Evolutionary conservation across 2,888 invertebrate genomes (phyloP), one percentile per base, ranked within the genome.

Genomic region (Exocentrus adspersus): DNA sequence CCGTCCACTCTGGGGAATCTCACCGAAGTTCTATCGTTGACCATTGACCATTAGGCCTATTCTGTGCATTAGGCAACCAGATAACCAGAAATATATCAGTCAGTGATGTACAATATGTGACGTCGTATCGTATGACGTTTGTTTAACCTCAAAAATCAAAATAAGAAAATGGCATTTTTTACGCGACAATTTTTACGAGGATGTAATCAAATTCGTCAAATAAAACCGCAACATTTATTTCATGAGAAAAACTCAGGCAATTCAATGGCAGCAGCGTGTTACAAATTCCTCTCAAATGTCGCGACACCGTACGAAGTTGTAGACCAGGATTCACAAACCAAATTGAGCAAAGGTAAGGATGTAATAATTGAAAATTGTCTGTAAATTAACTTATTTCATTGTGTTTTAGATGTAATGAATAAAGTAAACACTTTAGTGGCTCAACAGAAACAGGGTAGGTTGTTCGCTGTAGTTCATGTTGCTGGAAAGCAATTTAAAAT

Each of bases 401-500:
- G n/a, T n/a, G n/a, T n/a, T 75, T 6, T 60, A 80, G 89, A 87
- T 61, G 85, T 91, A 3, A 85, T 90, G 65, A 80, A 84, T 6
- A 87, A 87, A 65, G 88, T 92, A 41, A 92, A 92, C 74, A 82
- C 83, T 53, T 85, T 90, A 68, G 84, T 91, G 19, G 82, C 84
- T 68, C 82, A 85, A 10, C 83, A 86, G 37, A 77, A 76, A 24
- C 82, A 86, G 9, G 89, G 90, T 3, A 84, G 92, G 37, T 84
- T 90, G 67, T 96, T 95, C 82, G 95, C 95, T 0, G 87, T 95
- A 1, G 86, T 96, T 0, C 91, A 94, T 74, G 73, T 95, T 14
- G 85, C 89, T 64, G 94, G 94, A 9, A 93, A 91, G 81, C 95
- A 95, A 77, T 93, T 90, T 82, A 91, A 94, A 82, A 86, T 96